A percentile compares a stretch with the other conserved stretches of the same genome.
These are phyloP conservation scores for Parazoanthus atlanticus DNA, from an alignment of 92 coral and sea anemone species.

Conservation along the genomic window DNA sequence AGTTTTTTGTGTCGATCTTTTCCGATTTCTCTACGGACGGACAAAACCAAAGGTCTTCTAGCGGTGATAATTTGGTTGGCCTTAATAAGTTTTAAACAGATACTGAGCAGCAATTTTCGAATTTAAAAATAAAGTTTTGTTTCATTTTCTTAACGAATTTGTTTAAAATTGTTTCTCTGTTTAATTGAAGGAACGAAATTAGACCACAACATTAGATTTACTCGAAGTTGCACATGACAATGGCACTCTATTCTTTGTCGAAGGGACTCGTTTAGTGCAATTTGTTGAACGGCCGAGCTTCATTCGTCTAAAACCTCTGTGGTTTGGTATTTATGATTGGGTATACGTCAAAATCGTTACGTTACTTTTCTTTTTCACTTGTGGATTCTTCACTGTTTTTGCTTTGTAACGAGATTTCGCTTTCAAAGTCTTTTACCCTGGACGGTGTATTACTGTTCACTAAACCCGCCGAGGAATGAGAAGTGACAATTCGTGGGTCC, in stretches of 20 bases:
- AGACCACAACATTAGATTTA: constrained; percentile 5
- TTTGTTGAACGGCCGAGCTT: constrained; percentile 2
- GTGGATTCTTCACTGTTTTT: constrained; percentile 32
- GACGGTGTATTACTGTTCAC: not conserved
- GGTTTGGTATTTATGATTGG: not conserved
- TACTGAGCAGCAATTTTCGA: constrained; percentile 28
- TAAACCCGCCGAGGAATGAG: constrained; percentile 18
- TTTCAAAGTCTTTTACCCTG: constrained; percentile 24
- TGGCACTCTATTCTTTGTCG: not conserved
- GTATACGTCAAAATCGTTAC: not conserved
- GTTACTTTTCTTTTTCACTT: constrained; percentile 26
- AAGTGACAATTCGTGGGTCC: constrained; percentile 60
- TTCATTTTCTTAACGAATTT: constrained; percentile 13
- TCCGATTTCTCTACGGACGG: not conserved
- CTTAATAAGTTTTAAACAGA: constrained; percentile 10
- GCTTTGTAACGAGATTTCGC: constrained; percentile 33
- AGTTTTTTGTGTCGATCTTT: not conserved
- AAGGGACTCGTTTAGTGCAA: not conserved
- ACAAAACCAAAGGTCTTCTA: not conserved
- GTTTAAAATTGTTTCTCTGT: constrained; percentile 1
- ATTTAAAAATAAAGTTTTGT: constrained; percentile 6
- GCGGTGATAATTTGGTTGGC: not conserved
- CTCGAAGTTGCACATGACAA: not conserved
- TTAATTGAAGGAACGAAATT: constrained; percentile 25
- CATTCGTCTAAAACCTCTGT: not conserved